Base-by-base conservation (phyloP, 2,888 invertebrate species). In the Petrolisthes manimaculis region DNA sequence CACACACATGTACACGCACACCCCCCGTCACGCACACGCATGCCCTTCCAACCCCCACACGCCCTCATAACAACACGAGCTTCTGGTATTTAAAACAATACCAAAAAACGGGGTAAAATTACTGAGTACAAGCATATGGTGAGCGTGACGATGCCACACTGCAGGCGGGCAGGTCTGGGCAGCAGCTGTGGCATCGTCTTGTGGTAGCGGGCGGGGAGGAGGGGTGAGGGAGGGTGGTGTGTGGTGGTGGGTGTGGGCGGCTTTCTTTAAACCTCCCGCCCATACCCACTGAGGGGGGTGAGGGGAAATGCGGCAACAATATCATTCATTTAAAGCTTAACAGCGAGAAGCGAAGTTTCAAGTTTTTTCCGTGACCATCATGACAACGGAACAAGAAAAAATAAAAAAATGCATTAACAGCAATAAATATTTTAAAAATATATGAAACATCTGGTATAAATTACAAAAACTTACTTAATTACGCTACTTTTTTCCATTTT, bases 401-500 rank as follows among this genome's bases (percentile, higher is more conserved):
- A 61, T 37, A 61, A 88, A 88, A 88, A 88, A 84, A 84, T 88
- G 88, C 88, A 88, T 84, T 86, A 88, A 88, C 84, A 84, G 84
- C 84, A 88, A 88, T 88, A 88, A 88, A 88, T 88, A 88, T 88
- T 84, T 88, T 84, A 88, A 88, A 88, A 88, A 88, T 88, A 88
- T 88, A 88, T 84, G 88, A 88, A 88, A 88, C 88, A 88, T 88
- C 88, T 88, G 81, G 84, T 88, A 81, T 88, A 84, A 88, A 84
- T 88, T 82, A 84, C 84, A 84, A 88, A 88, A 88, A 83, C 79
- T 80, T 86, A 80, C 67, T 79, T 86, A 86, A 67, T 78, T 80
- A 86, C 69, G 61, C 9, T 61, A 61, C 61, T 61, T 61, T 61
- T 61, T 61, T 61, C 61, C 61, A 61, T 61, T 61, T 61, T 61